phyloP scores from a whole-genome alignment of 2,888 invertebrate species.

The Willowsia nigromaculata region DNA sequence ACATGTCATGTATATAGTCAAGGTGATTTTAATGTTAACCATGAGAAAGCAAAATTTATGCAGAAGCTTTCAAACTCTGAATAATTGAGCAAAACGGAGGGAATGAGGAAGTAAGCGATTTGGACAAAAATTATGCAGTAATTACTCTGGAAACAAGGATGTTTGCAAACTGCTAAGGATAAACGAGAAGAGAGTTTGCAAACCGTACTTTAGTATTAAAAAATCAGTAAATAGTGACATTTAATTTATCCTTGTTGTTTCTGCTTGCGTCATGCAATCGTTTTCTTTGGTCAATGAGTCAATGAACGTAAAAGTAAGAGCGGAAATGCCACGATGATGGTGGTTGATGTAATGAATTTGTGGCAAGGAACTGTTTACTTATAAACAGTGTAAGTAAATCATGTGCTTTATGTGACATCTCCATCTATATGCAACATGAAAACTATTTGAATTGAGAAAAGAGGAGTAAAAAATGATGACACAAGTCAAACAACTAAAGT shows the following conservation, averaged over 20 bases:
- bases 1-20: not conserved
- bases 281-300: not conserved
- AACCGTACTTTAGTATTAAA: not conserved
- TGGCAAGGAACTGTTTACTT: not conserved
- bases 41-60: not conserved
- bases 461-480: too few relatives aligned
- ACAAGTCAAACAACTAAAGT: too few relatives aligned
- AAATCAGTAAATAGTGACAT: too few relatives aligned
- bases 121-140: not conserved
- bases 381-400: too few relatives aligned
- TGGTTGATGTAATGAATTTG: not conserved
- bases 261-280: too few relatives aligned
- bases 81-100: not conserved
- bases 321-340: not conserved
- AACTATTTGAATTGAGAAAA: too few relatives aligned
- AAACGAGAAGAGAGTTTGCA: not conserved
- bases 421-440: not conserved
- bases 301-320: not conserved
- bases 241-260: too few relatives aligned
- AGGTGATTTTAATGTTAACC: not conserved
- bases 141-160: constrained; percentile 15
- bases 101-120: constrained; percentile 31
- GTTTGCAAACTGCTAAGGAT: not conserved
- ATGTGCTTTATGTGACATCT: too few relatives aligned
- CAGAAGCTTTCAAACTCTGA: not conserved